Evolutionary conservation across 2,888 invertebrate species (phyloP).

Genomic region (Dastarcus helophoroides): DNA sequence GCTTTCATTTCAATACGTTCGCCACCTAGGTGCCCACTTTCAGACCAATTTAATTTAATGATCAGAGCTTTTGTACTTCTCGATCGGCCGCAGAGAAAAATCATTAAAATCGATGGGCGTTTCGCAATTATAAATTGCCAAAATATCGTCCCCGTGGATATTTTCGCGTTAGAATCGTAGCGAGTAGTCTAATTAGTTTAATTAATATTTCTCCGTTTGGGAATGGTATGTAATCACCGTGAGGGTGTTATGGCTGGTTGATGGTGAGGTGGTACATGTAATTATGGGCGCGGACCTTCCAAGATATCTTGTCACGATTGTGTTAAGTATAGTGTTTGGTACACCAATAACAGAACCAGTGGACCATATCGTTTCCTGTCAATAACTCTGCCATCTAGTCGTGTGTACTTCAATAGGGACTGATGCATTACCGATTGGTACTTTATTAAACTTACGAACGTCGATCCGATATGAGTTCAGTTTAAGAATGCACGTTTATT

Average conservation of each 20-base stretch:
- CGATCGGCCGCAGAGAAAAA: no score
- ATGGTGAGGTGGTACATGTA: conserved; percentile 28
- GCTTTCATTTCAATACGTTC: conserved; percentile 18
- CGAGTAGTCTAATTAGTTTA: no score
- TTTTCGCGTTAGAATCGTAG: no score
- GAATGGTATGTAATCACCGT: conserved; percentile 16
- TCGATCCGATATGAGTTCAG: conserved; percentile 20
- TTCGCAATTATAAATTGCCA: no score
- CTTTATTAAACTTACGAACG: conserved; percentile 32
- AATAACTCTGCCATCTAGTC: conserved; percentile 4
- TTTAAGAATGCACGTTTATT: no score
- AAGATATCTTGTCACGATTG: conserved; percentile 38
- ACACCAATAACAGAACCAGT: conserved; percentile 34
- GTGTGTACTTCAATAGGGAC: conserved; percentile 11
- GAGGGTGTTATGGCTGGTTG: conserved; percentile 20
- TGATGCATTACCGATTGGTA: conserved; percentile 30
- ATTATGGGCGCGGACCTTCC: conserved; percentile 33
- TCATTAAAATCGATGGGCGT: no score
- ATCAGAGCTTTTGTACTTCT: conserved; percentile 21
- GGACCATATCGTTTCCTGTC: conserved; percentile 20
- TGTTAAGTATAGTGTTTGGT: conserved; percentile 39
- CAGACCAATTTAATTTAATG: conserved; percentile 28
- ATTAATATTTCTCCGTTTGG: no score
- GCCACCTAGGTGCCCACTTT: conserved; percentile 22
- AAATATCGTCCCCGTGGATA: no score